Base-by-base conservation (phyloP, 2,797 vertebrate genomes). In the Potorous gilbertii region DNA sequence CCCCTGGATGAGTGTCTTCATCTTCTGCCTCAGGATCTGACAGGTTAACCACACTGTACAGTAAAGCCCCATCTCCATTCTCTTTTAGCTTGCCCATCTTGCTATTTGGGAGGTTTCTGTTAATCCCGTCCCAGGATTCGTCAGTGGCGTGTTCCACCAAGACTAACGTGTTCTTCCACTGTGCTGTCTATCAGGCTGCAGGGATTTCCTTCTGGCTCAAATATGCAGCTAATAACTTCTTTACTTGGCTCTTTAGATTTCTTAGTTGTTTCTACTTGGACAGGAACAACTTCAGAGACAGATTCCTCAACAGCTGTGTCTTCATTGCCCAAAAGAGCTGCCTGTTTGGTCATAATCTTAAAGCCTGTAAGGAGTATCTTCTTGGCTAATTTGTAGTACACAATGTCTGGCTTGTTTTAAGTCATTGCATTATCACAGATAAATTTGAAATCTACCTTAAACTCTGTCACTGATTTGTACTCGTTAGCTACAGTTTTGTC, bases 291-390 rank as follows among this genome's bases (percentile, higher is more conserved):
- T 5, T 52, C 52, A 52, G 52, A 5, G 52, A 52, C 52, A 52
- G 52, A 5, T 52, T 52, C 52, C 52, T 52, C 5, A 89, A 99
- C 98, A 93, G 99, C 97, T 56, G 99, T 98, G 95, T 99, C 99
- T 98, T 99, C 99, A 91, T 99, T 99, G 50, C 99, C 99, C 99
- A 99, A 97, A 98, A 99, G 99, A 98, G 99, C 99, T 96, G 99
- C 99, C 99, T 99, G 99, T 99, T 99, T 99, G 99, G 99, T 99
- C 99, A 99, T 99, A 99, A 99, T 99, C 99, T 99, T 99, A 98
- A 99, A 99, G 98, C 99, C 99, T 0, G 99, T 99, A 74, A 99
- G 99, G 12, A 99, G 99, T 94, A 99, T 99, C 98, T 99, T 99
- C 99, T 99, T 99, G 59, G 99, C 99, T 97, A 99, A 98, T 96